These are phyloP conservation scores for Julus scandinavius DNA, from an alignment of 2,888 invertebrate species.

Conservation along the genomic window DNA sequence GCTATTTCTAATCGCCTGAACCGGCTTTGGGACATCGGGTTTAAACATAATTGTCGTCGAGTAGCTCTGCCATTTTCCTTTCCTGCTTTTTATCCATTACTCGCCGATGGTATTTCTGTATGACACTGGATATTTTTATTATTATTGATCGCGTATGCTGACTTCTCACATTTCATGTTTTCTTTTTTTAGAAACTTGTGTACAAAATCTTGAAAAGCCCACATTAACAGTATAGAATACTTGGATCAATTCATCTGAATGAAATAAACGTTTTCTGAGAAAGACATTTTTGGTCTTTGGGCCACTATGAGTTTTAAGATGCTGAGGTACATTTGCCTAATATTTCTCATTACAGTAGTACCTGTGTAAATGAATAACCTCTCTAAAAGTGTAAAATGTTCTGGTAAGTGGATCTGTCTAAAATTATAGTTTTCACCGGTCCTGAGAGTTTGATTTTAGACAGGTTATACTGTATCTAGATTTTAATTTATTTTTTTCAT, in stretches of 20 bases:
- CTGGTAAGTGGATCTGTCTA: too few species aligned
- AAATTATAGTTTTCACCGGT: too few species aligned
- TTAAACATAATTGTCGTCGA: not conserved
- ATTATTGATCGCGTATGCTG: not conserved
- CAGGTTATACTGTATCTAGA: too few species aligned
- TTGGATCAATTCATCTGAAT: slow-evolving; percentile 26
- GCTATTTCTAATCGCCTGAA: not conserved
- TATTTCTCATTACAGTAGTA: too few species aligned
- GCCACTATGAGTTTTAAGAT: not conserved
- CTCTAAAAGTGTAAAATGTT: too few species aligned
- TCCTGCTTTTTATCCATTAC: not conserved
- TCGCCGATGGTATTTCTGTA: slow-evolving; percentile 17
- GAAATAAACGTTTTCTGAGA: slow-evolving; percentile 33
- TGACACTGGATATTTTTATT: slow-evolving; percentile 19
- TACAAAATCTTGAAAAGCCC: slow-evolving; percentile 27
- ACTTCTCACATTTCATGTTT: slow-evolving; percentile 31
- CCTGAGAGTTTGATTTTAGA: too few species aligned
- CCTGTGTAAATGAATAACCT: too few species aligned
- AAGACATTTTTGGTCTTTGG: not conserved
- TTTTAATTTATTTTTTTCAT: too few species aligned
- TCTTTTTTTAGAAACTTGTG: slow-evolving; percentile 30
- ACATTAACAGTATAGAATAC: slow-evolving; percentile 23
- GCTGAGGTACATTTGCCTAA: too few species aligned
- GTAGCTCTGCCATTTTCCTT: slow-evolving; percentile 23
- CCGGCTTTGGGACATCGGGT: not conserved